These are phyloP conservation scores for Melanotus villosus DNA, from an alignment of 2,888 invertebrate species.

Conservation along the genomic window DNA sequence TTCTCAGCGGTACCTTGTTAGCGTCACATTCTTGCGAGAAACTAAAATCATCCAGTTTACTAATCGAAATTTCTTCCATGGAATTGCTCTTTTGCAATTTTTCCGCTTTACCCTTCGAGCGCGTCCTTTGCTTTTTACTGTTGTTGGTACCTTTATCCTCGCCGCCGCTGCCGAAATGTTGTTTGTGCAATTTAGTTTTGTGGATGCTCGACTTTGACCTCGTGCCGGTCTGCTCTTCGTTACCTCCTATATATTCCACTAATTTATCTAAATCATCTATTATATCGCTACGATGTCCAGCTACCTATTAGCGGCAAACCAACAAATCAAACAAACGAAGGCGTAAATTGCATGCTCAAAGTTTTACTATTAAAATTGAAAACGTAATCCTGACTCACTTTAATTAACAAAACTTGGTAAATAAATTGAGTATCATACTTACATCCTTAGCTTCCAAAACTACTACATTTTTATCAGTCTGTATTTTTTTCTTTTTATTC, in stretches of 20 bases:
- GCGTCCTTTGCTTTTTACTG: conserved; percentile 56
- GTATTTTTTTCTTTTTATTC: conserved; percentile 74
- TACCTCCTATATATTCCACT: conserved; percentile 83
- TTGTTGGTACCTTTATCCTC: conserved; percentile 61
- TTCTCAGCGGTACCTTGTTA: conserved; percentile 59
- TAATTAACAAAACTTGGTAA: no score
- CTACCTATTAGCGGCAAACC: conserved; percentile 68
- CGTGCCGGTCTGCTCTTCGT: conserved; percentile 68
- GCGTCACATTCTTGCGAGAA: conserved; percentile 49
- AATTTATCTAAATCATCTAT: conserved; percentile 80
- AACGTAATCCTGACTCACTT: not conserved
- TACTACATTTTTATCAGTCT: conserved; percentile 68
- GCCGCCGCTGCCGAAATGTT: conserved; percentile 67
- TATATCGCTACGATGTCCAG: conserved; percentile 83
- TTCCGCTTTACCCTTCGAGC: conserved; percentile 63
- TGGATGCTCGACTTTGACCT: conserved; percentile 57
- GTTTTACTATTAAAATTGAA: not conserved
- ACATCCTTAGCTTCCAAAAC: conserved; percentile 68
- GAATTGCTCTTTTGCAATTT: conserved; percentile 82
- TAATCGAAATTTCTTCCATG: conserved; percentile 85
- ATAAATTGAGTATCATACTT: conserved; percentile 47
- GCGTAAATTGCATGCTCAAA: no score
- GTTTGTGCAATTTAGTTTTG: conserved; percentile 51
- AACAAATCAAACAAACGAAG: not conserved
- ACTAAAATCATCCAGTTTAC: conserved; percentile 78